Evolutionary conservation across 2,888 invertebrate genomes (phyloP).

Genomic region (Mellilla xanthometata): DNA sequence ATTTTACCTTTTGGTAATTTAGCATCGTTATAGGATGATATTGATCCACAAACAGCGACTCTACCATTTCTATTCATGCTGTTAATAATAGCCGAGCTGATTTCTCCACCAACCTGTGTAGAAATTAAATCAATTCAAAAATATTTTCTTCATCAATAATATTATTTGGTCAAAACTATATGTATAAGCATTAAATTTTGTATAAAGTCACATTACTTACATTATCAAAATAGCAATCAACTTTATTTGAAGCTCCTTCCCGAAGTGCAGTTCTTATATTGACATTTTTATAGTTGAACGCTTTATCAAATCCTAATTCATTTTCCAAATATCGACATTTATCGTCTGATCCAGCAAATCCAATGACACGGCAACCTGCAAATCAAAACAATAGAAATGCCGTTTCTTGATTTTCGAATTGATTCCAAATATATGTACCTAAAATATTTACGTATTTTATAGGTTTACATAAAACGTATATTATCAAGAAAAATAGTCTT

Average conservation of each 20-base stretch:
- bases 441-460: too few species aligned
- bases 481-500: too few species aligned
- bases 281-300: conserved; percentile 88
- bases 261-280: conserved; percentile 81
- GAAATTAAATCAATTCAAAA: too few species aligned
- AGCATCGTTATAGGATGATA: conserved; percentile 85
- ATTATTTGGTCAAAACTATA: too few species aligned
- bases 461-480: too few species aligned
- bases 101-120: conserved; percentile 86
- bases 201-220: conserved; percentile 79
- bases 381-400: conserved; percentile 5
- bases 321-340: conserved; percentile 87
- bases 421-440: too few species aligned
- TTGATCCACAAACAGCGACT: conserved; percentile 87
- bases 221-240: conserved; percentile 91
- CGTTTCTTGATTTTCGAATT: not conserved
- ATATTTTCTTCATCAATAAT: too few species aligned
- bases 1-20: conserved; percentile 63
- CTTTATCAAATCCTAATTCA: conserved; percentile 86
- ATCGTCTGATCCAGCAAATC: conserved; percentile 87
- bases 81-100: conserved; percentile 84
- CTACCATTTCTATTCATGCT: conserved; percentile 86
- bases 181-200: too few species aligned
- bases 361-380: conserved; percentile 69
- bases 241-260: conserved; percentile 85